A percentile compares a stretch with the other conserved stretches of the same genome.
Conservation (phyloP, 2,888 invertebrate species). For the Aricia artaxerxes region DNA sequence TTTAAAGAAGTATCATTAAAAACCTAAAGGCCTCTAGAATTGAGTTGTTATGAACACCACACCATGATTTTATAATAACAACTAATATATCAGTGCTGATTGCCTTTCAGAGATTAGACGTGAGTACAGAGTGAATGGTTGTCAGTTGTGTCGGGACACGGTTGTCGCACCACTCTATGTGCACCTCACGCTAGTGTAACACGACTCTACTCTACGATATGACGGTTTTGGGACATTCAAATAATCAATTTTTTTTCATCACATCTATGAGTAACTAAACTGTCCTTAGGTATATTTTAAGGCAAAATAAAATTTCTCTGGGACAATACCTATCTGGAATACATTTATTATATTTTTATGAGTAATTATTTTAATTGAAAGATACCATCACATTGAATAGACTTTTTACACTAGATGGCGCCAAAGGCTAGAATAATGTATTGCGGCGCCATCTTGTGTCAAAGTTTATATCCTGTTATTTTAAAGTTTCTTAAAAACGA, state of each 20-base stretch:
- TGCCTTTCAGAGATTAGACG: conserved; percentile 80
- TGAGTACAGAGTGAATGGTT: conserved; percentile 75
- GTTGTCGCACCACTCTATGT: conserved; percentile 53
- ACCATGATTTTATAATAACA: conserved; percentile 33
- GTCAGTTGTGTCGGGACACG: conserved; percentile 58
- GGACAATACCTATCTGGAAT: too few species aligned
- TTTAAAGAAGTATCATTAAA: neutral
- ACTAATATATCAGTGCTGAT: conserved; percentile 51
- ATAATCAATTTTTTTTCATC: neutral
- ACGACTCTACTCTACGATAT: neutral
- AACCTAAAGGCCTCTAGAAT: neutral
- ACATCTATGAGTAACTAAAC: neutral
- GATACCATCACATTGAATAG: too few species aligned
- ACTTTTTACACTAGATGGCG: too few species aligned
- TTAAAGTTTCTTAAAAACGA: neutral
- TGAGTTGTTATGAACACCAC: neutral
- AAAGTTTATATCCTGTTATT: too few species aligned
- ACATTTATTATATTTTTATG: too few species aligned
- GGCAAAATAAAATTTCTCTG: too few species aligned
- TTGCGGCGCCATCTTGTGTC: too few species aligned
- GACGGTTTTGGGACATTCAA: neutral
- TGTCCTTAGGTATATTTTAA: too few species aligned
- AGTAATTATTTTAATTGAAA: too few species aligned
- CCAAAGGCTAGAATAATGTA: too few species aligned
- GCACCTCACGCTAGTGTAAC: neutral